Percentiles rank a stretch among this genome's conserved stretches.
Evolutionary conservation across 2,113 vertebrate genomes (phyloP).

Genomic region (Scopus umbretta): DNA sequence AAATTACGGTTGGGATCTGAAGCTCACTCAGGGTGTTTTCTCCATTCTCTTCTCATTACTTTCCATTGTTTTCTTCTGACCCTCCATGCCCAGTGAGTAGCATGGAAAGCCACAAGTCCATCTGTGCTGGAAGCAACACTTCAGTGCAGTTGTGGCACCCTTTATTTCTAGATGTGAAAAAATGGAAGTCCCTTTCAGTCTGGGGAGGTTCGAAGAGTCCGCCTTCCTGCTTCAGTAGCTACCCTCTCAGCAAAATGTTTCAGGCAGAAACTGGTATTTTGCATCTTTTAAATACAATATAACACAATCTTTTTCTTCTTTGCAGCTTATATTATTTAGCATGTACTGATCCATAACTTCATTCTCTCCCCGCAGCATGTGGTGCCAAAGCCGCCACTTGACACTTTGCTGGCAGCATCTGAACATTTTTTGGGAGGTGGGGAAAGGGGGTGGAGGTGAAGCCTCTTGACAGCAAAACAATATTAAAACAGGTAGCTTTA

Average conservation of each 20-base stretch:
- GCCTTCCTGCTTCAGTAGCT: background rate
- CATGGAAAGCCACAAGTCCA: background rate
- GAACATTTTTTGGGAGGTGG: background rate
- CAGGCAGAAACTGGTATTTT: background rate
- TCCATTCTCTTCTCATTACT: background rate
- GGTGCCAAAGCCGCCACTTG: background rate
- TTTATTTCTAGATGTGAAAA: background rate
- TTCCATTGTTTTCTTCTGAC: background rate
- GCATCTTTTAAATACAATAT: accelerated
- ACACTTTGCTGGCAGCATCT: background rate
- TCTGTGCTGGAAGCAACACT: background rate
- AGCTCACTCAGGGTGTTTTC: background rate
- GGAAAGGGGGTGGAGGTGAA: background rate
- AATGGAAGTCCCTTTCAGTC: background rate
- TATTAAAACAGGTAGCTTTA: background rate
- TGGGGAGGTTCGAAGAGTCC: background rate
- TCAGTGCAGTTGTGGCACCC: background rate
- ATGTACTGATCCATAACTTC: background rate
- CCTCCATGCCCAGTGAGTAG: background rate
- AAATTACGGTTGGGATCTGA: background rate
- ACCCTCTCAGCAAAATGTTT: background rate
- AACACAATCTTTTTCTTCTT: background rate
- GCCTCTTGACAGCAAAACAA: background rate
- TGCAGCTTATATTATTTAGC: background rate
- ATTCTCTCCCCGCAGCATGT: background rate